Base-by-base conservation (phyloP, 2,797 vertebrate species). In the Ciconia nigra region DNA sequence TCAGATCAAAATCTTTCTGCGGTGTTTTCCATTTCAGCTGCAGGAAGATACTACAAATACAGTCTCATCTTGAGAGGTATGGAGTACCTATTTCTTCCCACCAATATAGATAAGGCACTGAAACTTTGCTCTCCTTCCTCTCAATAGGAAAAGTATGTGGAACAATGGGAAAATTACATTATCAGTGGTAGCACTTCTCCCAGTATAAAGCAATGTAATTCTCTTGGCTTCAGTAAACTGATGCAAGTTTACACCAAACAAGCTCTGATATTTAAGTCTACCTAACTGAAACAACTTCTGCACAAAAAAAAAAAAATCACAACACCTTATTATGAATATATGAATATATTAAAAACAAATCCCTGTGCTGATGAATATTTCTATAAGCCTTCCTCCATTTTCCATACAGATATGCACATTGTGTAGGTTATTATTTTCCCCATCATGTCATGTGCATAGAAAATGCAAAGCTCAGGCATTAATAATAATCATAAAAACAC, bases 401-500 rank as follows among this genome's bases (percentile, higher is more conserved):
- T 95, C 55, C 69, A 73, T 61, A 69, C 8, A 79, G 78, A 93
- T 54, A 87, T n/a, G 21, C 29, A 59, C 42, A 44, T 83, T 17
- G 10, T 33, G 11, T 41, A 72, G 84, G 49, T 46, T 93, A 22
- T 74, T 95, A 67, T 96, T 84, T 83, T 52, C 51, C 55, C 55
- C n/a, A 37, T 61, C 72, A 37, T 93, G 13, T 58, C 74, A 70
- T 91, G 33, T 54, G 72, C 37, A 74, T 33, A 94, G 77, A 89
- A 96, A 96, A 97, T 94, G 61, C 22, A 90, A 97, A 94, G 59
- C 63, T 95, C 21, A 18, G 79, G 79, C 84, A 61, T 95, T 89
- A 96, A 94, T 95, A 95, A 94, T 96, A 95, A 94, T 92, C 87
- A 85, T 94, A 96, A 93, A 95, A 95, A 52, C 78, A 95, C 54